phyloP scores from a whole-genome alignment of 2,888 invertebrate genomes.

The Alloplasta piceator region DNA sequence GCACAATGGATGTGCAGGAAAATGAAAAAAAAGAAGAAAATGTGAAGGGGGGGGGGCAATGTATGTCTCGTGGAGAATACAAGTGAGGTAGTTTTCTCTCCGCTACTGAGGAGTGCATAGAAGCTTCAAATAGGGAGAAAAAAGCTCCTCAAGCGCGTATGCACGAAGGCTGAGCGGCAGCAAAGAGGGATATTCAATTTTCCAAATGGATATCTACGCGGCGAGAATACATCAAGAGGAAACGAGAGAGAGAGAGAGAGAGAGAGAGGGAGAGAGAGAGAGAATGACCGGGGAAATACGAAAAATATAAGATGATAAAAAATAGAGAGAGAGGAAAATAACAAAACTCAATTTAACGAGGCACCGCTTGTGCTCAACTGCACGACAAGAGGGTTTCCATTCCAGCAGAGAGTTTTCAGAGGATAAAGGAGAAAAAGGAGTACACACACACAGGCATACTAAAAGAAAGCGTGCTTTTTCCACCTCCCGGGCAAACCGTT shows the following conservation, averaged over 20 bases:
- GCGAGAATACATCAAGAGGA: slow-evolving; percentile 35
- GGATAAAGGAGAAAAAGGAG: slow-evolving; percentile 2
- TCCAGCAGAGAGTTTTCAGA: slow-evolving; percentile 12
- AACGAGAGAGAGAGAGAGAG: slow-evolving; percentile 5
- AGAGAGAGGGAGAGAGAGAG: neutral
- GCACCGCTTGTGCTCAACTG: slow-evolving; percentile 35
- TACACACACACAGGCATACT: slow-evolving; percentile 9
- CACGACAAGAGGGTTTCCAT: slow-evolving; percentile 24
- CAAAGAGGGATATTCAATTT: slow-evolving; percentile 64
- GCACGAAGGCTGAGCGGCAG: slow-evolving; percentile 31
- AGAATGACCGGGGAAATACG: slow-evolving; percentile 29
- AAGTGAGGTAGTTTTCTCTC: slow-evolving; percentile 1
- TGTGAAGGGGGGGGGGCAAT: neutral
- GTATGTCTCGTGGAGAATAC: neutral
- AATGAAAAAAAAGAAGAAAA: slow-evolving; percentile 34
- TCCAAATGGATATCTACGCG: slow-evolving; percentile 59
- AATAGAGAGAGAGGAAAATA: slow-evolving; percentile 35
- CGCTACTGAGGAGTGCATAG: neutral
- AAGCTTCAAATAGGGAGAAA: slow-evolving; percentile 4
- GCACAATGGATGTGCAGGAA: slow-evolving; percentile 33
- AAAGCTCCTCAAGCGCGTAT: neutral
- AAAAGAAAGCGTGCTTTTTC: slow-evolving; percentile 1
- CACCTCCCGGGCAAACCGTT: neutral
- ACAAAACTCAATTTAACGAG: slow-evolving; percentile 61
- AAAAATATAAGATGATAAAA: slow-evolving; percentile 39